Evolutionary conservation across 2,113 vertebrate species (phyloP), one percentile per base, ranked within the genome.

Genomic region (Brachyhypopomus gauderio): DNA sequence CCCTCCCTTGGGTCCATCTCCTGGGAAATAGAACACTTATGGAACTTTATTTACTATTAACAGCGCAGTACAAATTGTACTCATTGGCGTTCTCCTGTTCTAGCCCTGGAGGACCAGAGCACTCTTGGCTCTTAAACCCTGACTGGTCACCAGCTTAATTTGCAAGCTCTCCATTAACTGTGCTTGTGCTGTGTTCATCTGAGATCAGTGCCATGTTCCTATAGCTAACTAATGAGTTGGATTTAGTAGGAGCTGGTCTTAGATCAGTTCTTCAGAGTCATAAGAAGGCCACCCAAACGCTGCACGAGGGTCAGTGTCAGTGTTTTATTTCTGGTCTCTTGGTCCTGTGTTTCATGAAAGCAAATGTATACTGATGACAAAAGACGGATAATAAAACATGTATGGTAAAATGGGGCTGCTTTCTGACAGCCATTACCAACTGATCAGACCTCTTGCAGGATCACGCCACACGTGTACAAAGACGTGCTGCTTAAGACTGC

Each of bases 341-440:
- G 1, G 64, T 17, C 30, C 22, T n/a, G 8, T 12, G 56, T 27
- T 58, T 23, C 56, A 27, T 74, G 71, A 74, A 73, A 77, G 63
- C 38, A 79, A 41, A 59, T 38, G 14, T 30, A 70, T 25, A 62
- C 25, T 2, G 1, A 75, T 80, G 72, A 79, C 70, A 74, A 69
- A 83, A 79, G 59, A 11, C 7, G 45, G 30, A 66, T 55, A 64
- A 76, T 30, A 60, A 45, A 34, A 77, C 16, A n/a, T n/a, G n/a
- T n/a, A n/a, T n/a, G n/a, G n/a, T n/a, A n/a, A n/a, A n/a, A n/a
- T 34, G 70, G 1, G 66, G 27, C 25, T 67, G 38, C n/a, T n/a
- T n/a, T 30, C 30, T 2, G 30, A 30, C 1, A 30, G 30, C 30
- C 30, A 30, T 1, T 30, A 3, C 30, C 30, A 30, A 1, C 30